A percentile compares a stretch with the other conserved stretches of the same genome.
These are phyloP conservation scores for Oegoconia quadripuncta DNA, from an alignment of 2,888 invertebrate genomes.

Conservation along the genomic window DNA sequence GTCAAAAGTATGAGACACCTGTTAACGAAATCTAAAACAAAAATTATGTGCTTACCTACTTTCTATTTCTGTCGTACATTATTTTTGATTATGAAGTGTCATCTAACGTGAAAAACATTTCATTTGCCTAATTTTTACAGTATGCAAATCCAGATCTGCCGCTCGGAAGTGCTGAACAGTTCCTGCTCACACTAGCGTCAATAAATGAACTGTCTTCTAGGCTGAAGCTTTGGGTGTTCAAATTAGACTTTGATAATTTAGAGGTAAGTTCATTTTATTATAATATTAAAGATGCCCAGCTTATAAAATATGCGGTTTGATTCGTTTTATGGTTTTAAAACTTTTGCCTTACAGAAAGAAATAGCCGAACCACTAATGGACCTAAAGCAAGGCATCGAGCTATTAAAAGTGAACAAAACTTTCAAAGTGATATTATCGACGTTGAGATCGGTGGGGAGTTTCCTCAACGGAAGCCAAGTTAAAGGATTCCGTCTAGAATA, in stretches of 20 bases:
- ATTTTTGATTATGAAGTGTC: too few species aligned
- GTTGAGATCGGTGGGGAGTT: slow-evolving; percentile 96
- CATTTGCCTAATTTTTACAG: slow-evolving; percentile 44
- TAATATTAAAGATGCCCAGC: too few species aligned
- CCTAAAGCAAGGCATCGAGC: slow-evolving; percentile 96
- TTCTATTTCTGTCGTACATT: too few species aligned
- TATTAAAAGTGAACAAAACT: slow-evolving; percentile 93
- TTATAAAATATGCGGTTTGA: too few species aligned
- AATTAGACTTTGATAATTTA: slow-evolving; percentile 97
- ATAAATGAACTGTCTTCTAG: slow-evolving; percentile 96
- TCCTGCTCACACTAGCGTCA: slow-evolving; percentile 96
- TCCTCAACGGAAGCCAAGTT: slow-evolving; percentile 94
- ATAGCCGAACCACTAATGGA: slow-evolving; percentile 99
- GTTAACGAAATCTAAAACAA: too few species aligned
- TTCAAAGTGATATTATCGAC: slow-evolving; percentile 97
- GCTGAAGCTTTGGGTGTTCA: slow-evolving; percentile 98
- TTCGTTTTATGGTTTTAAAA: not conserved
- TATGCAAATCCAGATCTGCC: slow-evolving; percentile 93
- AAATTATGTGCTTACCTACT: too few species aligned
- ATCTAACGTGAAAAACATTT: too few species aligned
- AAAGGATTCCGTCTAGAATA: slow-evolving; percentile 99
- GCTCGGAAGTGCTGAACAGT: slow-evolving; percentile 98
- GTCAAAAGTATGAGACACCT: too few species aligned
- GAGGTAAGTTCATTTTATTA: slow-evolving; percentile 81
- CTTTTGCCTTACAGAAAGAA: slow-evolving; percentile 83